Conservation (phyloP, 1,140 invertebrate species). For the Cydia fagiglandana region DNA sequence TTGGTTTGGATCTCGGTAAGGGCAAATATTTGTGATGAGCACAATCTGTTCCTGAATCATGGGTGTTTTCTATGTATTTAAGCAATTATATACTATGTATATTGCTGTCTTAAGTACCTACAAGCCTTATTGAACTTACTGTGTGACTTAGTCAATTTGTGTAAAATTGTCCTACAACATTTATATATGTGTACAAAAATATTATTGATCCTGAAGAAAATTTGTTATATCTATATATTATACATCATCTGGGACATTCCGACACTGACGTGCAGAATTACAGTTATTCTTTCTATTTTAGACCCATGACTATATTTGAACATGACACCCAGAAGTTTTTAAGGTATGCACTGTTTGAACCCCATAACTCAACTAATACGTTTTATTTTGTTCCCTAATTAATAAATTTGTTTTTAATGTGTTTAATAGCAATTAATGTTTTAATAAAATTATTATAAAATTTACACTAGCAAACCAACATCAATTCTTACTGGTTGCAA, state of each 20-base stretch:
- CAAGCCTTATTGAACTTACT: too few species aligned
- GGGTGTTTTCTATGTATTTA: too few species aligned
- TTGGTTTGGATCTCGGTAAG: too few species aligned
- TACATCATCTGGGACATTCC: neutral
- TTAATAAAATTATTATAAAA: neutral
- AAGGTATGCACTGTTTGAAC: constrained; percentile 23
- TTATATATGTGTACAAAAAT: too few species aligned
- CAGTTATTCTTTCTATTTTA: constrained; percentile 29
- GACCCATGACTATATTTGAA: constrained; percentile 32
- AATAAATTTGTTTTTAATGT: neutral
- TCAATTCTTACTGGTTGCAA: too few species aligned
- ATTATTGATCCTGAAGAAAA: neutral
- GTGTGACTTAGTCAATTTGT: too few species aligned
- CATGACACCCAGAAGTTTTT: constrained; percentile 30
- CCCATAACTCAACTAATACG: neutral
- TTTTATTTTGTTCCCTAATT: neutral
- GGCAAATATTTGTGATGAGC: too few species aligned
- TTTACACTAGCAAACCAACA: too few species aligned
- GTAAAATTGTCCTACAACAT: too few species aligned
- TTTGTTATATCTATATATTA: neutral
- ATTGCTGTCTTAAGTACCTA: too few species aligned
- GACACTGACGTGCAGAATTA: neutral
- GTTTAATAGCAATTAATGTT: neutral
- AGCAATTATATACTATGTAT: too few species aligned
- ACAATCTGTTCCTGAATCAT: too few species aligned